Percentiles rank a stretch among this genome's conserved stretches.
phyloP scores from a whole-genome alignment of 2,113 vertebrate genomes.

The Hylia prasina region DNA sequence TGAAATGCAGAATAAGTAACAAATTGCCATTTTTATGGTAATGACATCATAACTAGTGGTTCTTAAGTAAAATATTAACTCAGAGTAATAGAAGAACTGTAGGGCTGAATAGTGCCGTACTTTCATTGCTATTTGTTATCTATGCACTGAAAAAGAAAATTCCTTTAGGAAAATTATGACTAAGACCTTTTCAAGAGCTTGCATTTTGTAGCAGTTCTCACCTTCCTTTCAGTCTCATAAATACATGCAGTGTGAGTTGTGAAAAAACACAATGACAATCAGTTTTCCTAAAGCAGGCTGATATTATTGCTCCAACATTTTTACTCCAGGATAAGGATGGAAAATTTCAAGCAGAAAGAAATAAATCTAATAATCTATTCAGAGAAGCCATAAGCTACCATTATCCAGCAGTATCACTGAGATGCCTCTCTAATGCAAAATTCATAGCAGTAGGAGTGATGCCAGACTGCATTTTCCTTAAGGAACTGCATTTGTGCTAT shows the following conservation, averaged over 20 bases:
- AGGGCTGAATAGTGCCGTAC: neutral
- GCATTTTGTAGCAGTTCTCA: neutral
- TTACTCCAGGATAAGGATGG: neutral
- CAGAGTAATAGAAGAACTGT: neutral
- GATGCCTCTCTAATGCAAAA: neutral
- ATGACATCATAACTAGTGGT: neutral
- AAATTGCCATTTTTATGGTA: neutral
- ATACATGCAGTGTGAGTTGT: neutral
- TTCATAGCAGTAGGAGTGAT: neutral
- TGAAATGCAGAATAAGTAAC: neutral
- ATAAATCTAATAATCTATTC: neutral
- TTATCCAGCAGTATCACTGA: neutral
- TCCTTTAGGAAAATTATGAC: neutral
- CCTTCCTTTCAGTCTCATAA: neutral
- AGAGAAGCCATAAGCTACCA: neutral
- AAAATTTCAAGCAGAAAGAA: neutral
- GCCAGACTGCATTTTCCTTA: neutral
- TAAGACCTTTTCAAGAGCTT: neutral
- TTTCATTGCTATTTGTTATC: neutral
- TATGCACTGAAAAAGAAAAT: neutral
- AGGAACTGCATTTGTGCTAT: neutral
- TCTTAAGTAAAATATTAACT: neutral
- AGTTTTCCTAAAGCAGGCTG: neutral
- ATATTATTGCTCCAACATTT: neutral
- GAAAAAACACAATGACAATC: neutral